Evolutionary conservation across 2,888 invertebrate genomes (phyloP).

Genomic region (Tigriopus californicus): DNA sequence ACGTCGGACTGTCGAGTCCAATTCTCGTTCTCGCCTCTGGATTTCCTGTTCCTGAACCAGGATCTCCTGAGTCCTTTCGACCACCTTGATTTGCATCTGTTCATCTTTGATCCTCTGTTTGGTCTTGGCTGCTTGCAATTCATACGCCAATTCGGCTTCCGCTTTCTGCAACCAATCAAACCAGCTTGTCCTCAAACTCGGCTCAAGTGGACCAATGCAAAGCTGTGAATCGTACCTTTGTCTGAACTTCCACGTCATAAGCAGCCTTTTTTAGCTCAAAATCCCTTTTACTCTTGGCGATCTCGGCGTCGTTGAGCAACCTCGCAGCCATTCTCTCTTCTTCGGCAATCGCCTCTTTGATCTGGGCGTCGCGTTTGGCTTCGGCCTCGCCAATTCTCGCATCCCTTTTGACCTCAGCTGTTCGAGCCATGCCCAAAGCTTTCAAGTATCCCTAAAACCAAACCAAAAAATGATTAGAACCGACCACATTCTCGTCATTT

Average conservation of each 20-base stretch:
- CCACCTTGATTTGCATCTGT: constrained; percentile 80
- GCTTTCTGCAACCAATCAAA: constrained; percentile 40
- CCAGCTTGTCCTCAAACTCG: not conserved
- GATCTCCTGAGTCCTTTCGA: constrained; percentile 80
- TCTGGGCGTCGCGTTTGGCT: constrained; percentile 73
- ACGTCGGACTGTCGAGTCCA: constrained; percentile 77
- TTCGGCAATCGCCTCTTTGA: constrained; percentile 87
- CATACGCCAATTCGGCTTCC: constrained; percentile 81
- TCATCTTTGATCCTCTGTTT: constrained; percentile 90
- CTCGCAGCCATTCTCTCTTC: constrained; percentile 87
- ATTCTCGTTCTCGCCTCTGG: constrained; percentile 65
- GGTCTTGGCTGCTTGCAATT: constrained; percentile 83
- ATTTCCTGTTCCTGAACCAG: constrained; percentile 92
- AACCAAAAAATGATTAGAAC: constrained; percentile 18
- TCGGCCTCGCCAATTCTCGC: constrained; percentile 94
- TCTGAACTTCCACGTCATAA: constrained; percentile 91
- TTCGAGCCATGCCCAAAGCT: constrained; percentile 83
- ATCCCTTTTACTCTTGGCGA: constrained; percentile 87
- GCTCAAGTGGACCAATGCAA: not conserved
- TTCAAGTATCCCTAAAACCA: constrained; percentile 55
- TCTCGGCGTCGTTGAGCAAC: constrained; percentile 86
- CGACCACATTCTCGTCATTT: constrained; percentile 3
- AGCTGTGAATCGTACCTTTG: constrained; percentile 31
- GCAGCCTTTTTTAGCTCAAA: constrained; percentile 92
- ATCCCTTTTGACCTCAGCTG: constrained; percentile 84